Evolutionary conservation across 2,888 invertebrate species (phyloP).

Genomic region (Alsophila aescularia): DNA sequence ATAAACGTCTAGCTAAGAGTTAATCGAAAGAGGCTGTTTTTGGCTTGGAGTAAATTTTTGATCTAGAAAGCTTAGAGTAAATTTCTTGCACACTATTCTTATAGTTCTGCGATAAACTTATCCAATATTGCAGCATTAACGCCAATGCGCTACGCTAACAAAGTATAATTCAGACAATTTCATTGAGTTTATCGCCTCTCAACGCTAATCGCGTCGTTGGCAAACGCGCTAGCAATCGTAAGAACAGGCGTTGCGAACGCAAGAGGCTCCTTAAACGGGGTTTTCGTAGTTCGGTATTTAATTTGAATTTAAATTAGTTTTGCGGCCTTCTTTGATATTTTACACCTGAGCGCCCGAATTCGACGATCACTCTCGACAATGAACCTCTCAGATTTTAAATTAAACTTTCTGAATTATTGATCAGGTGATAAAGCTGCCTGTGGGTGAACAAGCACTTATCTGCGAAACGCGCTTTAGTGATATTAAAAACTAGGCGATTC

Average conservation of each 20-base stretch:
- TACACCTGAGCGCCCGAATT: slow-evolving; percentile 34
- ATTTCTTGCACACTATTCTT: background rate
- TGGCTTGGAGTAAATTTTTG: background rate
- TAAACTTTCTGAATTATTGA: slow-evolving; percentile 28
- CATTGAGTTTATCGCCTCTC: background rate
- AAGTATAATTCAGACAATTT: background rate
- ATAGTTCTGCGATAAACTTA: background rate
- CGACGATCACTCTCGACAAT: slow-evolving; percentile 21
- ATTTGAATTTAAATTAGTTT: slow-evolving; percentile 54
- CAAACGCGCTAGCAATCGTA: background rate
- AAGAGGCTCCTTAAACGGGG: slow-evolving; percentile 1
- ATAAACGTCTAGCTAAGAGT: background rate
- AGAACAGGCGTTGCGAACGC: background rate
- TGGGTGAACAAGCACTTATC: slow-evolving; percentile 9
- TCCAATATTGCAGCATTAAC: background rate
- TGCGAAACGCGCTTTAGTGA: slow-evolving; percentile 10
- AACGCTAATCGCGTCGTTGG: background rate
- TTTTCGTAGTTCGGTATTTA: slow-evolving; percentile 35
- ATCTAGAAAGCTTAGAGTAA: background rate
- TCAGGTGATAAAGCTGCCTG: slow-evolving; percentile 21
- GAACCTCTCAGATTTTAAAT: slow-evolving; percentile 25
- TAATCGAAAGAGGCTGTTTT: background rate
- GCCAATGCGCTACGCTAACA: background rate
- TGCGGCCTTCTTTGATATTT: slow-evolving; percentile 38
- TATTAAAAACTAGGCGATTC: slow-evolving; percentile 3